Conservation (phyloP, 2,888 invertebrate species). For the Allophyes oxyacanthae region DNA sequence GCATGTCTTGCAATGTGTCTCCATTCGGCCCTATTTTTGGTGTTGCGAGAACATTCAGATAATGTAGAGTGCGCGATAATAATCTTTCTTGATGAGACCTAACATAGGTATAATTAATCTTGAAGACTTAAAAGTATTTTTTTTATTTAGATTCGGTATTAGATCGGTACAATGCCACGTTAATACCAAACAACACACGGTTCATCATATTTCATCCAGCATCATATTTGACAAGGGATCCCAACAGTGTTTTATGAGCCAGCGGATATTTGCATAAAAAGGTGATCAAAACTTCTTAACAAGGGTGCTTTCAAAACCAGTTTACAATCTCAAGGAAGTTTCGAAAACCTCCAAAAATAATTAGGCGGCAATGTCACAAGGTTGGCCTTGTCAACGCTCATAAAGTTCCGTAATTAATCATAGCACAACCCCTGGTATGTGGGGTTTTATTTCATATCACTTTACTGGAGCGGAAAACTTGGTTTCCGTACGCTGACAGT, state of each 20-base stretch:
- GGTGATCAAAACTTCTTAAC: slow-evolving; percentile 47
- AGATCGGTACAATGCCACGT: too few relatives aligned
- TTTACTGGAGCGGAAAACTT: slow-evolving; percentile 59
- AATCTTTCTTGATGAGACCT: too few relatives aligned
- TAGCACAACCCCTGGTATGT: slow-evolving; percentile 37
- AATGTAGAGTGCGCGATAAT: too few relatives aligned
- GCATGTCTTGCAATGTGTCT: too few relatives aligned
- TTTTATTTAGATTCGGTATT: too few relatives aligned
- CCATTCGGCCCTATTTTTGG: too few relatives aligned
- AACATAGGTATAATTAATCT: too few relatives aligned
- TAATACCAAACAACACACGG: too few relatives aligned
- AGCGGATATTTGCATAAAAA: slow-evolving; percentile 53
- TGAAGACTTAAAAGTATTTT: too few relatives aligned
- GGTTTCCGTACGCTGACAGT: slow-evolving; percentile 21
- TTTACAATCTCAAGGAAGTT: slow-evolving; percentile 53
- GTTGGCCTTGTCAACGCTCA: slow-evolving; percentile 55
- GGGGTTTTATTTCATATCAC: slow-evolving; percentile 57
- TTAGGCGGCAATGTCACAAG: slow-evolving; percentile 48
- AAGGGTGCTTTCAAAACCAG: slow-evolving; percentile 37
- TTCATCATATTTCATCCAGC: slow-evolving; percentile 30
- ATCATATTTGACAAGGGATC: slow-evolving; percentile 41
- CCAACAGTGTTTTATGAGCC: slow-evolving; percentile 41
- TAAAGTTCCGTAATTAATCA: slow-evolving; percentile 68
- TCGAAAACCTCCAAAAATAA: slow-evolving; percentile 54
- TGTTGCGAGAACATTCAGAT: too few relatives aligned